A percentile compares a stretch with the other conserved stretches of the same genome.
These are phyloP conservation scores for Synanthedon formicaeformis DNA, from an alignment of 2,888 invertebrate genomes.

Conservation along the genomic window DNA sequence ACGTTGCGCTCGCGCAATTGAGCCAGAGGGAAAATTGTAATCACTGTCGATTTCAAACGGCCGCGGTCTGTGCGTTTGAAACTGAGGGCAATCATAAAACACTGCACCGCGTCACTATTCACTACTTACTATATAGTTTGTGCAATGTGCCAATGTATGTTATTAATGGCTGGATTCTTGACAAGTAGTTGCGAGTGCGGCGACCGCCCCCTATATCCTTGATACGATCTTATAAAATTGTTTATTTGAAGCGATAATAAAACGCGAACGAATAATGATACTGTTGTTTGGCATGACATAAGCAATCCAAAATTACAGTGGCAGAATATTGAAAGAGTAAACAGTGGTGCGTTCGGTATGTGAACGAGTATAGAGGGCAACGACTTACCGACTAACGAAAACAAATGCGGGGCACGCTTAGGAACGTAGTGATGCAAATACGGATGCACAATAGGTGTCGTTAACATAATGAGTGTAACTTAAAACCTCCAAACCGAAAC, in stretches of 20 bases:
- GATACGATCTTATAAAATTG: too few species aligned
- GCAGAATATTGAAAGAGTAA: slow-evolving; percentile 30
- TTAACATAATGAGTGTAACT: slow-evolving; percentile 7
- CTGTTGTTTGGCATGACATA: slow-evolving; percentile 20
- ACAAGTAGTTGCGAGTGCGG: too few species aligned
- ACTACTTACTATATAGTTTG: too few species aligned
- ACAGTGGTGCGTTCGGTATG: slow-evolving; percentile 30
- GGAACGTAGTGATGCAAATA: slow-evolving; percentile 10
- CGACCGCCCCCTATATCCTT: too few species aligned
- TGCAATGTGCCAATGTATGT: too few species aligned
- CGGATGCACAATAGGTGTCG: slow-evolving; percentile 11
- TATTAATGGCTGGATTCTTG: too few species aligned
- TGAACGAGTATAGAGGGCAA: slow-evolving; percentile 29
- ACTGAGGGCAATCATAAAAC: slow-evolving; percentile 34
- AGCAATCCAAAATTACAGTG: slow-evolving; percentile 21
- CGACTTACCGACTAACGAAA: slow-evolving; percentile 28
- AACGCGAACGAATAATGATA: not conserved
- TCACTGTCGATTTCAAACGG: slow-evolving; percentile 68
- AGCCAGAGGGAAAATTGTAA: slow-evolving; percentile 67
- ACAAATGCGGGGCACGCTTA: slow-evolving; percentile 22
- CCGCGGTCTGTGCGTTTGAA: slow-evolving; percentile 46
- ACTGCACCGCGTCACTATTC: too few species aligned
- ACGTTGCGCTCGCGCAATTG: slow-evolving; percentile 62
- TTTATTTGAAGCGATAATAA: not conserved
- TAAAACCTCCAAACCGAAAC: slow-evolving; percentile 1